phyloP scores from a whole-genome alignment of 2,888 invertebrate genomes.

The Hyposoter didymator region DNA sequence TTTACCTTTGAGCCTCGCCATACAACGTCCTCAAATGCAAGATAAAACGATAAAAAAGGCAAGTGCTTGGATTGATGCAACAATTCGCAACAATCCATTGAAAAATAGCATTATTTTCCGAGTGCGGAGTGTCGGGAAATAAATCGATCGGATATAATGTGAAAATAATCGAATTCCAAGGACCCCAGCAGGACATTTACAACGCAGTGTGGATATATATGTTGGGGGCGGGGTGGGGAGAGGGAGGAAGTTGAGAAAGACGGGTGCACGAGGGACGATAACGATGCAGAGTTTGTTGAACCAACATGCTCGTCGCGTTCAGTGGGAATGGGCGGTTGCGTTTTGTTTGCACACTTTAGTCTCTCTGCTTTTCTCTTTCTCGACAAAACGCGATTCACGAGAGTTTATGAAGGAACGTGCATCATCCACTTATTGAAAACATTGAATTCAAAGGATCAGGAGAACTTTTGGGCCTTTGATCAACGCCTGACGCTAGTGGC shows the following conservation, averaged over 20 bases:
- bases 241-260: conserved; percentile 50
- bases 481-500: background rate
- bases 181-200: conserved; percentile 9
- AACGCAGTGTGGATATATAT: background rate
- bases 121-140: background rate
- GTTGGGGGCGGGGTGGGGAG: background rate
- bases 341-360: conserved; percentile 65
- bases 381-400: conserved; percentile 38
- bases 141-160: conserved; percentile 6
- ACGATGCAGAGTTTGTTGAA: conserved; percentile 66
- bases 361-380: conserved; percentile 39
- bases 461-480: conserved; percentile 4
- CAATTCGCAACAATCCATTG: background rate
- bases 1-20: no score
- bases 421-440: background rate
- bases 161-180: conserved; percentile 20
- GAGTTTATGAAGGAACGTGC: background rate
- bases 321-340: conserved; percentile 62
- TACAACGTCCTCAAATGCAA: no score
- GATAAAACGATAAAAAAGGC: no score
- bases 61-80: no score
- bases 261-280: conserved; percentile 42
- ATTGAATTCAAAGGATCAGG: background rate
- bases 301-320: conserved; percentile 34
- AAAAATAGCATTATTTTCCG: background rate